Base-by-base conservation (phyloP, 2,113 vertebrate genomes). In the Muntiacus muntjak region DNA sequence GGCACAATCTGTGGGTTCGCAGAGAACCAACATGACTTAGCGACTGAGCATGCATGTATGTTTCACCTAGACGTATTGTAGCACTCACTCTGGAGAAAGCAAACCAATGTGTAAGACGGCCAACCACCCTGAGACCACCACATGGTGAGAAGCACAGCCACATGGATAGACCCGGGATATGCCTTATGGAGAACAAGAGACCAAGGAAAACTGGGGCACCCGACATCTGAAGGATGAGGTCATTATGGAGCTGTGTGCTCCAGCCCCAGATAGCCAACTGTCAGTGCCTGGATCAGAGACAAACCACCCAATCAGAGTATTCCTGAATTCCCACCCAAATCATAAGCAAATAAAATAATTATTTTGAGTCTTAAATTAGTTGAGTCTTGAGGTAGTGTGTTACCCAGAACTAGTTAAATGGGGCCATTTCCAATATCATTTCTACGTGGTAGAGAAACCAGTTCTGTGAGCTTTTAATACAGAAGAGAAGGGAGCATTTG, bases 11-110 rank as follows among this genome's bases (percentile, higher is more conserved):
- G 1, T 43, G 23, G 11, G 6, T 40, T 76, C 6, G 6, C 36
- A 43, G 36, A 26, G 6, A 43, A 25, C 0, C 17, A 6, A 43
- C 36, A 76, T 0, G 3, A 43, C 23, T 76, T 76, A 76, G 71
- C 1, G 1, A 76, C 23, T 0, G 1, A 40, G 36, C 36, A 25
- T 13, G 36, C 11, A 2, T 25, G 36, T 74, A 25, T 13, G 21
- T 78, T 84, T 47, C 15, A n/a, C 6, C 25, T 33, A n/a, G 30
- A 52, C 2, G 11, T 92, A 92, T 3, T 40, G 11, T 23, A 93
- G 40, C 5, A 71, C 13, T 50, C 6, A 1, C 19, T 91, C 52
- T 82, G 33, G 23, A 14, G 30, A 92, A 85, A 87, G 14, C 36
- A 91, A 93, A 43, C 26, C 4, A 36, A 15, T 47, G 17, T 7